Conservation (phyloP, 53 echinoderm and acorn worm species). For the Mesocentrotus franciscanus region DNA sequence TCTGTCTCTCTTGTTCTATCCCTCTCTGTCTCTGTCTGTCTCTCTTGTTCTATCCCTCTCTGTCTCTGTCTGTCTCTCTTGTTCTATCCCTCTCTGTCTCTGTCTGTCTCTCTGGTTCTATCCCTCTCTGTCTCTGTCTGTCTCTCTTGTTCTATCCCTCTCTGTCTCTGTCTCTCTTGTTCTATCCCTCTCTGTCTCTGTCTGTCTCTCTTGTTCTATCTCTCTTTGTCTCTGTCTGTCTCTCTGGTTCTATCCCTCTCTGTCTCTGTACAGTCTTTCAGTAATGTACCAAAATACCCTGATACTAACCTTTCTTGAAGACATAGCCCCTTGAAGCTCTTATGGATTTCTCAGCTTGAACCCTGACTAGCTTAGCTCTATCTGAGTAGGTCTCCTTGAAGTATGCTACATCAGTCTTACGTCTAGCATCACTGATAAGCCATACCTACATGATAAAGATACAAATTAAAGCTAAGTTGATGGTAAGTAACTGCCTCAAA, state of each 20-base stretch:
- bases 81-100: too few species aligned
- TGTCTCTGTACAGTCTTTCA: not conserved
- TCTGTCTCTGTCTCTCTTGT: not conserved
- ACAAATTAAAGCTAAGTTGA: not conserved
- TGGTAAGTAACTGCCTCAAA: not conserved
- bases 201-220: too few species aligned
- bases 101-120: too few species aligned
- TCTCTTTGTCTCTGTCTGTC: not conserved
- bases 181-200: too few species aligned
- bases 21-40: not conserved
- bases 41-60: too few species aligned
- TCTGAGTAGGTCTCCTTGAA: constrained; percentile 77
- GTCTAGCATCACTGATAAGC: constrained; percentile 96
- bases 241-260: not conserved
- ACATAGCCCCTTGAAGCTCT: constrained; percentile 79
- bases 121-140: not conserved
- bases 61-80: too few species aligned
- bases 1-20: too few species aligned
- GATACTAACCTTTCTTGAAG: constrained; percentile 76
- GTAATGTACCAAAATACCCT: not conserved
- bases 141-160: too few species aligned
- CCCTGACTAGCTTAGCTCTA: constrained; percentile 81
- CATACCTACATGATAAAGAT: constrained; percentile 65
- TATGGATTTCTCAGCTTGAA: constrained; percentile 78
- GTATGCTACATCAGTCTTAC: constrained; percentile 81